Evolutionary conservation across 2,797 vertebrate genomes (phyloP), one percentile per base, ranked within the genome.

Genomic region (Helostoma temminkii): DNA sequence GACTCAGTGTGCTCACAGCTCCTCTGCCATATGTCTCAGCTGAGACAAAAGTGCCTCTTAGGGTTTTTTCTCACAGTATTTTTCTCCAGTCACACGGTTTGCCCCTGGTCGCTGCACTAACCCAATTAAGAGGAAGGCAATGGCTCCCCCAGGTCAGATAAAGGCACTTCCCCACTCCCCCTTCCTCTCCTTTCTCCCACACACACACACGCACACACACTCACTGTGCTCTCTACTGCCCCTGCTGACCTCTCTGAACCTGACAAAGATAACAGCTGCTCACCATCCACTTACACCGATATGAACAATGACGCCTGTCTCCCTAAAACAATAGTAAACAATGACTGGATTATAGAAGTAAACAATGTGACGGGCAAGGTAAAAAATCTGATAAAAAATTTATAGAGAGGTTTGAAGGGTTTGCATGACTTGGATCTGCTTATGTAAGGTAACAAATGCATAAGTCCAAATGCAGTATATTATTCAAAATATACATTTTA

Each of bases 111-210:
- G 72, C 88, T 86, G 87, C 80, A 81, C 88, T 89, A 91, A 91
- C 90, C 92, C 91, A 92, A 92, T 92, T 93, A 93, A 89, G 88
- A 89, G 87, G 83, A 87, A 89, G 80, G 84, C 86, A 83, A 86
- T 81, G 83, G 83, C 88, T 89, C 88, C 87, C 85, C 71, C 82
- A 93, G 94, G 93, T 94, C 93, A 95, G 92, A 93, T 94, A 93
- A 92, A 90, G 87, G 92, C 87, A 93, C 53, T 73, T 53, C 77
- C 64, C 84, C 26, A 87, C 1, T 68, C 84, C 37, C 85, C 37
- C 47, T 18, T 43, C 47, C 82, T 19, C 86, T 81, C 42, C 64
- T 55, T 66, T 15, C 50, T 12, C 72, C 63, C 76, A 34, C 68
- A 32, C 60, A 32, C 46, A 42, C 59, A 30, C 32, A 25, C 54